phyloP scores from a whole-genome alignment of 2,888 invertebrate species.

The Phania funesta region DNA sequence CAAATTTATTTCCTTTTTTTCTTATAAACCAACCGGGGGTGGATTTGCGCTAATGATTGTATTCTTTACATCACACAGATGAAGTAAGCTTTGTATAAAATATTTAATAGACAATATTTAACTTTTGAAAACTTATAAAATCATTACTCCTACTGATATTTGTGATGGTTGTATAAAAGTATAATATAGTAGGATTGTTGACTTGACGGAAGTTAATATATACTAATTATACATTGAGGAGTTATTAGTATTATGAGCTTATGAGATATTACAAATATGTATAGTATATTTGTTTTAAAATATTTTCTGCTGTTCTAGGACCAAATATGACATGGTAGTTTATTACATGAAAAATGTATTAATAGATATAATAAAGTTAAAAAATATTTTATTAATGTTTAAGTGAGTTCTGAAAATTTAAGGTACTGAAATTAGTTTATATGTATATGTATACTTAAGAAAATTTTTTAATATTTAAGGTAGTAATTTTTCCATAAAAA shows the following conservation, averaged over 20 bases:
- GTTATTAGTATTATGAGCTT: conserved; percentile 38
- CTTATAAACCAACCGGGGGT: background rate
- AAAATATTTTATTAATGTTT: no score
- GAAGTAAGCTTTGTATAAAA: conserved; percentile 44
- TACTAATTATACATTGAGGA: conserved; percentile 52
- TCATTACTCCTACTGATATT: background rate
- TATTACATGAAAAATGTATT: background rate
- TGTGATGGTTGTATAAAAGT: background rate
- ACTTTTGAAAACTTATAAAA: conserved; percentile 35
- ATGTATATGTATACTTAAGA: no score
- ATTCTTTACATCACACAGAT: conserved; percentile 18
- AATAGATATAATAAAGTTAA: no score
- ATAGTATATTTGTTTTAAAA: background rate
- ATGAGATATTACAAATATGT: conserved; percentile 33
- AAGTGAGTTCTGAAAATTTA: no score
- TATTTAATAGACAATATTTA: conserved; percentile 32
- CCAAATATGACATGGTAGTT: background rate
- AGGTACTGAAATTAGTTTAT: no score
- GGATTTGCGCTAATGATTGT: background rate
- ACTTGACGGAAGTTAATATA: conserved; percentile 45
- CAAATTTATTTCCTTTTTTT: background rate
- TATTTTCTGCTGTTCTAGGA: background rate
- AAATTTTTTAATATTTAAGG: no score
- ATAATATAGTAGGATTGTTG: conserved; percentile 44
- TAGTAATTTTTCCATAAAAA: no score